phyloP scores from a whole-genome alignment of 1,140 invertebrate species.

The Drosophila triauraria region DNA sequence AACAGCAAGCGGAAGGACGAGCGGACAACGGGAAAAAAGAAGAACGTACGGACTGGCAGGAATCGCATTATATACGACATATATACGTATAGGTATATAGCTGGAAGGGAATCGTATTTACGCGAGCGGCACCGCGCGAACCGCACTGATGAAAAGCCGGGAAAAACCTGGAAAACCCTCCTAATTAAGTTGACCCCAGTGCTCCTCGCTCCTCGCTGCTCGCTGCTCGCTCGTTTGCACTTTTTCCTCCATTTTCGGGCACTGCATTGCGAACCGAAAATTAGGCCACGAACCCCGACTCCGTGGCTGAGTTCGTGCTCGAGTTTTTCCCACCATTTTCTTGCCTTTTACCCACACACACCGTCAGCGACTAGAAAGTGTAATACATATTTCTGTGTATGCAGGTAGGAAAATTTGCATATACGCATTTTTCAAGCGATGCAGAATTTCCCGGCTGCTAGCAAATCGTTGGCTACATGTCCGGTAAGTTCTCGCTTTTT shows the following conservation, averaged over 20 bases:
- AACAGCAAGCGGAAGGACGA: slow-evolving; percentile 30
- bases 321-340: slow-evolving; percentile 36
- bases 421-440: slow-evolving; percentile 68
- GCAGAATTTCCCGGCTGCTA: slow-evolving; percentile 45
- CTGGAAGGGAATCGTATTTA: slow-evolving; percentile 38
- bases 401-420: slow-evolving; percentile 64
- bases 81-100: slow-evolving; percentile 5
- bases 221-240: neutral
- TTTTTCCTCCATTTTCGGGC: slow-evolving; percentile 36
- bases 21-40: neutral
- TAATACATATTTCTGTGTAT: slow-evolving; percentile 49
- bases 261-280: slow-evolving; percentile 45
- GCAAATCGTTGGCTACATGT: slow-evolving; percentile 69
- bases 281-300: slow-evolving; percentile 50
- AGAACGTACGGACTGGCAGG: slow-evolving; percentile 18
- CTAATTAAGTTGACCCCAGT: slow-evolving; percentile 68
- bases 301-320: slow-evolving; percentile 26
- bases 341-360: slow-evolving; percentile 17
- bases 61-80: slow-evolving; percentile 48
- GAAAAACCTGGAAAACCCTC: slow-evolving; percentile 52
- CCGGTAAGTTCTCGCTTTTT: slow-evolving; percentile 50
- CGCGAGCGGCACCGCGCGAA: slow-evolving; percentile 13
- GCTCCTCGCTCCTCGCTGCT: neutral
- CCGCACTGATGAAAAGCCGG: slow-evolving; percentile 52
- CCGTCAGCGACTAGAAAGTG: slow-evolving; percentile 36